Evolutionary conservation across 1,140 invertebrate species (phyloP), one percentile per base, ranked within the genome.

Genomic region (Papilio machaon): DNA sequence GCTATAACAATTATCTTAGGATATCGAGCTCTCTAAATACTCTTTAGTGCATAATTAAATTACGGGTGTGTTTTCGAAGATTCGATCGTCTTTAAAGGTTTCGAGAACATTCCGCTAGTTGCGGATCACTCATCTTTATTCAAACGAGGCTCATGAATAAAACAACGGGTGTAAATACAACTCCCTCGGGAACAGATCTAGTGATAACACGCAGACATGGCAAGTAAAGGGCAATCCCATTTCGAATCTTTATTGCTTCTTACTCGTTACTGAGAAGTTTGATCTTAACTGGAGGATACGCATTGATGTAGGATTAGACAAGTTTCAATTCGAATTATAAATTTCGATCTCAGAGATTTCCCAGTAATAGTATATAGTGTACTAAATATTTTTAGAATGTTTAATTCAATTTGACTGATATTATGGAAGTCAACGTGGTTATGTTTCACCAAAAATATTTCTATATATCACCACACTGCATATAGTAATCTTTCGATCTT

Each of bases 61-160:
- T 47, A 70, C 73, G 38, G 43, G 5, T 11, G 9, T 43, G 38
- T 47, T 47, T 47, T 74, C 17, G 60, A 47, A 79, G 81, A 80
- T 80, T 80, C 47, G 54, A 79, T 79, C 70, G 70, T 79, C 76
- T 80, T 85, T 82, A 84, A 86, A 87, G 80, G 83, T 85, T 84
- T 87, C 81, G 77, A 88, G 89, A 90, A 84, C 84, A 87, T 82
- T 84, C 80, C 82, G 84, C 83, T 81, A 79, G 77, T 79, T 46
- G 38, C 54, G 77, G 81, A 85, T 90, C 84, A 78, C 88, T 91
- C 90, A 92, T 92, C 89, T 93, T 92, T 92, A 93, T 92, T 92
- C 91, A 92, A 85, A 86, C 76, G 79, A 75, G 83, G 83, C 88
- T 91, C 91, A 94, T 92, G 92, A 92, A 94, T 92, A 91, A 92